phyloP scores from a whole-genome alignment of 2,113 vertebrate genomes.

The Nibea coibor region DNA sequence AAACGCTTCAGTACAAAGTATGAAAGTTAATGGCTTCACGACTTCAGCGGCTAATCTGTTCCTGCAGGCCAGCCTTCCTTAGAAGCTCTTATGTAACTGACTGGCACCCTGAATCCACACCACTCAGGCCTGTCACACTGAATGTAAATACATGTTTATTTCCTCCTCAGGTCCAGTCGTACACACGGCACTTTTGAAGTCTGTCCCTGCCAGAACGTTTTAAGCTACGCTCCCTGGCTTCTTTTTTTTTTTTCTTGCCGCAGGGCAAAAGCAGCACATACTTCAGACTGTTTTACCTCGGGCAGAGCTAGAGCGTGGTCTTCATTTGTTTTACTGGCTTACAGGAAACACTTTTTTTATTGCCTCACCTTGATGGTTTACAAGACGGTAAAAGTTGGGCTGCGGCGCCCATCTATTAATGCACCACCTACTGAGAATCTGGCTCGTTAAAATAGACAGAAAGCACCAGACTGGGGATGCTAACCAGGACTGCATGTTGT shows the following conservation, averaged over 20 bases:
- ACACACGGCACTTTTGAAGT: slow-evolving; percentile 66
- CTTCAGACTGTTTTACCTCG: slow-evolving; percentile 43
- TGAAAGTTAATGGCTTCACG: background rate
- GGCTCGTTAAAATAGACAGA: slow-evolving; percentile 71
- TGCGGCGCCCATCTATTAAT: slow-evolving; percentile 68
- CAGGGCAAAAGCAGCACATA: slow-evolving; percentile 51
- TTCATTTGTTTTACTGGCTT: slow-evolving; percentile 77
- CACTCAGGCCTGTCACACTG: slow-evolving; percentile 36
- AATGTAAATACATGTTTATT: slow-evolving; percentile 62
- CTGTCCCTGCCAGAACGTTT: slow-evolving; percentile 5
- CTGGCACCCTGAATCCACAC: slow-evolving; percentile 45
- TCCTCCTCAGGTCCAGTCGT: slow-evolving; percentile 23
- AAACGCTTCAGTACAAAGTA: slow-evolving; percentile 10
- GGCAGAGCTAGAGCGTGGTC: slow-evolving; percentile 52
- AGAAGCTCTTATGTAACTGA: slow-evolving; percentile 58
- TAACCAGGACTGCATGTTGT: slow-evolving; percentile 39
- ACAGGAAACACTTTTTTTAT: slow-evolving; percentile 84
- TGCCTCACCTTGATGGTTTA: slow-evolving; percentile 80
- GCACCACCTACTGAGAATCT: slow-evolving; percentile 70
- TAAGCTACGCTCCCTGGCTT: background rate
- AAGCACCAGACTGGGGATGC: slow-evolving; percentile 37
- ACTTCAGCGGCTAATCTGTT: slow-evolving; percentile 49
- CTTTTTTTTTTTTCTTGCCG: slow-evolving; percentile 12
- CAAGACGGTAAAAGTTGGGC: slow-evolving; percentile 72
- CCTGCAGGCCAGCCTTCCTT: slow-evolving; percentile 51